Evolutionary conservation across 2,797 vertebrate genomes (phyloP).

Genomic region (Moxostoma hubbsi): DNA sequence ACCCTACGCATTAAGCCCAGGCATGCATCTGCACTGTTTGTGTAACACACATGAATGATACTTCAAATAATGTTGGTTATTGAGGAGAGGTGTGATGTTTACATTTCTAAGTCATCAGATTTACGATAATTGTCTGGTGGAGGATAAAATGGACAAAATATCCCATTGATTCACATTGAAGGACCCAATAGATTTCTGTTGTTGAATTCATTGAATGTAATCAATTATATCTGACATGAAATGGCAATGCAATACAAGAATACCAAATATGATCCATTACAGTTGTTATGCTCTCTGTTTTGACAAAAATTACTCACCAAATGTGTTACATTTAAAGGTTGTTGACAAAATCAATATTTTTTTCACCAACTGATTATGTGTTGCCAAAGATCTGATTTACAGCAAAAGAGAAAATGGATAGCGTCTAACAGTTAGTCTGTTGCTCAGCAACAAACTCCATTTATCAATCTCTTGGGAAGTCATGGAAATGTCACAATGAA

Average conservation of each 20-base stretch:
- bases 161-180: no score
- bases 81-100: no score
- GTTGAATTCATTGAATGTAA: not conserved
- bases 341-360: not conserved
- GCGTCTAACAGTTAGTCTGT: not conserved
- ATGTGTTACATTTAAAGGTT: not conserved
- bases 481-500: conserved; percentile 10
- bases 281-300: not conserved
- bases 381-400: not conserved
- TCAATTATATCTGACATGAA: not conserved
- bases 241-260: not conserved
- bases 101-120: no score
- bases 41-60: no score
- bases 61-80: no score
- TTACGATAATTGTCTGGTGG: no score
- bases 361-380: not conserved
- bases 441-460: conserved; percentile 1
- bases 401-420: not conserved
- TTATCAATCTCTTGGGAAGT: not conserved
- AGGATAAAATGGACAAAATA: no score
- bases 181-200: no score
- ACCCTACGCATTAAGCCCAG: no score
- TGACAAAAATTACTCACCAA: not conserved
- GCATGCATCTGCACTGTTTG: no score
- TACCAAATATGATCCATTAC: not conserved